Evolutionary conservation across 2,888 invertebrate species (phyloP), one percentile per base, ranked within the genome.

Genomic region (Lamproptera curius): DNA sequence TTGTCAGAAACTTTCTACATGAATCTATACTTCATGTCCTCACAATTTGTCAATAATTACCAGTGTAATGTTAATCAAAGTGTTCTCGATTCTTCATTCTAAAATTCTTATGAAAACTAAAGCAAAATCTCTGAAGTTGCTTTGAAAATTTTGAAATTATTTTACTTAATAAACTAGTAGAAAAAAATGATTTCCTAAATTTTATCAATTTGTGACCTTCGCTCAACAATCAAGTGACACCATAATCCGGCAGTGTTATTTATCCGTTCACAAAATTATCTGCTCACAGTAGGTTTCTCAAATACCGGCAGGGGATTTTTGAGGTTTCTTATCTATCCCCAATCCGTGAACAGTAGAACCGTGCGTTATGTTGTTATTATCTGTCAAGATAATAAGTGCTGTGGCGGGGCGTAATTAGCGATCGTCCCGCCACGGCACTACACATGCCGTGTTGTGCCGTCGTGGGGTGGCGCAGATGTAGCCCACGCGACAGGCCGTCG

Each of bases 381-480:
- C 34, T 26, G 13, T 34, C 26, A 23, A 26, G 40, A 40, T 17
- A 17, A 14, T 26, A 26, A 9, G 42, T n/a, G n/a, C n/a, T n/a
- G n/a, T n/a, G n/a, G 41, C 11, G 26, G 37, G 37, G 26, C 37
- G 42, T n/a, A n/a, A n/a, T 38, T 28, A 23, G 33, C 36, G 17
- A 47, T 59, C 62, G 62, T 62, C 64, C 65, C 72, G 73, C 65
- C 73, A 80, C 73, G 70, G 69, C 75, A 76, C 80, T 80, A 85
- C 59, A 67, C 73, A 75, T 74, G 80, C 80, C 85, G 83, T 76
- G 67, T 56, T 59, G 54, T 2, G 28, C 28, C 78, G 55, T 67
- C 65, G 84, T 70, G 85, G 84, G 84, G 80, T 81, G 67, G 72
- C 62, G 78, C 85, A 85, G 70, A 85, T 85, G 85, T 72, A 76